A percentile compares a stretch with the other conserved stretches of the same genome.
Evolutionary conservation across 2,888 invertebrate species (phyloP).

Genomic region (Oasisia sp.): DNA sequence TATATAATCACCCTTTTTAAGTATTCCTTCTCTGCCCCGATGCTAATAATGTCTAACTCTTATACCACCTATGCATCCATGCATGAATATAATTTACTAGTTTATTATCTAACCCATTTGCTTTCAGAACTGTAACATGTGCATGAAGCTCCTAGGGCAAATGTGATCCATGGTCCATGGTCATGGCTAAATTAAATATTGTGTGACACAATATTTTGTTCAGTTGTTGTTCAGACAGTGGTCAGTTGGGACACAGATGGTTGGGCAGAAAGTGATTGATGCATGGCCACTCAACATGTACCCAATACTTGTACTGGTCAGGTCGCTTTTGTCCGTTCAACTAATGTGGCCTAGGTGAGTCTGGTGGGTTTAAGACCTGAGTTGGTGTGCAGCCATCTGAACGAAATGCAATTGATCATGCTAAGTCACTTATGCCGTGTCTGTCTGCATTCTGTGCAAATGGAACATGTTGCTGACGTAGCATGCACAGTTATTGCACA

Average conservation of each 20-base stretch:
- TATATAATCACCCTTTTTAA: no score
- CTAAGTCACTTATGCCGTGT: neutral
- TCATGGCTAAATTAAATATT: neutral
- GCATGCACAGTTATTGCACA: neutral
- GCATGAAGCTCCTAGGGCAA: neutral
- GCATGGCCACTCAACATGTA: neutral
- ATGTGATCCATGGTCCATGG: neutral
- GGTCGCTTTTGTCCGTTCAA: neutral
- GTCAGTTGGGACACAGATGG: neutral
- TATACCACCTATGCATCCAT: no score
- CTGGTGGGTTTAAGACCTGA: neutral
- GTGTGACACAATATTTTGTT: neutral
- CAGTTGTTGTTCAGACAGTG: neutral
- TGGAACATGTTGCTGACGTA: neutral
- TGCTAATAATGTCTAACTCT: no score
- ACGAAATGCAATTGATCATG: slow-evolving; percentile 4
- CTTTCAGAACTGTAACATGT: neutral
- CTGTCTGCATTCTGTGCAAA: neutral
- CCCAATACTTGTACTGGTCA: neutral
- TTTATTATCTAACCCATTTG: neutral
- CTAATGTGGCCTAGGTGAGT: neutral
- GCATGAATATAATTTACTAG: neutral
- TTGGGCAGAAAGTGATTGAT: neutral
- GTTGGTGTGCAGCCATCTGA: neutral
- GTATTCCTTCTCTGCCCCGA: no score